Conservation (phyloP, 2,113 vertebrate species). For the Sardina pilchardus region DNA sequence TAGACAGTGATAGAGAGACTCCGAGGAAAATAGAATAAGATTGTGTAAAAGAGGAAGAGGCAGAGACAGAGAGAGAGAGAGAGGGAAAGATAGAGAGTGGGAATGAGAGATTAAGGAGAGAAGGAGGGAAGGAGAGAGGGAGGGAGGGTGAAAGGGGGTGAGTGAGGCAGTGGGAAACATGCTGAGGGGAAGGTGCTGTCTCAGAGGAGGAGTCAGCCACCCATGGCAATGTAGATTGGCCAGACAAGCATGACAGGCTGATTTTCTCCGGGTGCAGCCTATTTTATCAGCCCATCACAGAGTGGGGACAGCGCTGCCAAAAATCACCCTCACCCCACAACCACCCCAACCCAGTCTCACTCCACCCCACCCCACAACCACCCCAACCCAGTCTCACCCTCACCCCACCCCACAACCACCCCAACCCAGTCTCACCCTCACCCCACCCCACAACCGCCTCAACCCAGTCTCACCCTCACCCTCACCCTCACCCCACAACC, state of each 20-base stretch:
- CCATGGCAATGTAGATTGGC: neutral
- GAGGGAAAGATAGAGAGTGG: neutral
- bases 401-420: neutral
- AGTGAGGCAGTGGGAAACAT: neutral
- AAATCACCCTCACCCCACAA: conserved; percentile 68
- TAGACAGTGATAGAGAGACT: neutral
- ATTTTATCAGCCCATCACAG: neutral
- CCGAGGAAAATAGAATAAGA: neutral
- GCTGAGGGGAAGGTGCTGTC: neutral
- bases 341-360: neutral
- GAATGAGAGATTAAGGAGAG: neutral
- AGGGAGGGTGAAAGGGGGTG: neutral
- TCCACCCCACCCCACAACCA: neutral
- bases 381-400: neutral
- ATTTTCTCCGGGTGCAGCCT: neutral
- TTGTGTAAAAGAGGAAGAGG: neutral
- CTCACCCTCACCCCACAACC: neutral
- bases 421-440: neutral
- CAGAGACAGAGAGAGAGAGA: neutral
- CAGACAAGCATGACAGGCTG: neutral
- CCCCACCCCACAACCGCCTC: neutral
- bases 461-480: neutral
- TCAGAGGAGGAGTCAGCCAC: neutral
- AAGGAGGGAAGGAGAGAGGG: neutral
- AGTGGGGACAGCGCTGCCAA: neutral